Base-by-base conservation (phyloP, 2,888 invertebrate genomes). In the Pollenia amentaria region DNA sequence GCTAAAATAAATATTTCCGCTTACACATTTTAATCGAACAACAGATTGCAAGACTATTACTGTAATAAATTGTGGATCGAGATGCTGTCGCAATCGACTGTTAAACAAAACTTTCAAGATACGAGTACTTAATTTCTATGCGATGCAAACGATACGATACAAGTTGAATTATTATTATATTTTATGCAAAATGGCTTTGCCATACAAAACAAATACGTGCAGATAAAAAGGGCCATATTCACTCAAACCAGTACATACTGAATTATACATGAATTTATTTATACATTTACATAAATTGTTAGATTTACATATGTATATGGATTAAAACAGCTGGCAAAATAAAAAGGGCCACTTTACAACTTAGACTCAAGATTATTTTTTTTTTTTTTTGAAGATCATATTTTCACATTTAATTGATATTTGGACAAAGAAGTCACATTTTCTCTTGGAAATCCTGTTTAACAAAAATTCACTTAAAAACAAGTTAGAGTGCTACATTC, bases 21-120 rank as follows among this genome's bases (percentile, higher is more conserved):
- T 14, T 44, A 53, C 21, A 46, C 40, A 38, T 55, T 48, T 44
- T 21, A 21, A 38, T 46, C 40, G 29, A 65, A 48, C 75, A 75
- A 44, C 51, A 75, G 42, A 67, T 75, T 82, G 75, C 21, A 55
- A 57, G n/a, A 51, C 21, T 69, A 83, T 80, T 69, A 69, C 38
- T 55, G 67, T 67, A 82, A 85, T 85, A 85, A 81, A 85, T 85
- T 67, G 21, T 40, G 40, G 67, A 85, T 78, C 62, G 65, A 72
- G 80, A 81, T 77, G 42, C 21, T 69, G 12, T 60, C 76, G 64
- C 48, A 81, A 85, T 82, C 77, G 85, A 77, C 77, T 85, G 77
- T 77, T 77, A 3, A 85, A 77, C 57, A 77, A 72, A 65, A 67
- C 48, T 9, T 38, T 29, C n/a, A 57, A 53, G 42, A 65, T 65